phyloP scores from a whole-genome alignment of 2,888 invertebrate species.

The Sesamia inferens region DNA sequence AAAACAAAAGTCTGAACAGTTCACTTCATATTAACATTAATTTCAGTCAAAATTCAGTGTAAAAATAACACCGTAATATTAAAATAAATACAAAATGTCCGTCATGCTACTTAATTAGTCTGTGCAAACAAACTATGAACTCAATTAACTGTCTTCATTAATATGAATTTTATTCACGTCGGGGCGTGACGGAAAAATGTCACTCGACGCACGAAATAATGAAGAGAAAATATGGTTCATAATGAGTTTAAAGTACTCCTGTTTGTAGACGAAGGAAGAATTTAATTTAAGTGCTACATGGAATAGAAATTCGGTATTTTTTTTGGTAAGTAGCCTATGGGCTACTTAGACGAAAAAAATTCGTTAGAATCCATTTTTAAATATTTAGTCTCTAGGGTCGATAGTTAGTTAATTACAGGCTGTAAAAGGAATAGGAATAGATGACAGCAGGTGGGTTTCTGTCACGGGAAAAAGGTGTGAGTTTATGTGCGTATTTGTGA shows the following conservation, averaged over 20 bases:
- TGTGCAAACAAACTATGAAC: conserved; percentile 50
- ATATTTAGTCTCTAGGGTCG: too few relatives aligned
- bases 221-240: conserved; percentile 54
- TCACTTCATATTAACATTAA: conserved; percentile 11
- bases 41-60: conserved; percentile 15
- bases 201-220: conserved; percentile 38
- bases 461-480: not conserved
- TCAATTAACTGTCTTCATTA: conserved; percentile 55
- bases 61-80: conserved; percentile 25
- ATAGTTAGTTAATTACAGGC: too few relatives aligned
- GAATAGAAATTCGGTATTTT: not conserved
- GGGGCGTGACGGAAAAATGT: conserved; percentile 39
- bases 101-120: conserved; percentile 42
- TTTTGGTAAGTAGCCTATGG: too few relatives aligned
- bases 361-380: not conserved
- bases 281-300: conserved; percentile 19
- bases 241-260: conserved; percentile 49
- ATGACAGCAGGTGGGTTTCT: not conserved
- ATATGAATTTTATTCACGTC: conserved; percentile 54
- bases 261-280: conserved; percentile 2
- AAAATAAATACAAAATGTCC: conserved; percentile 36
- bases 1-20: not conserved
- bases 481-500: not conserved
- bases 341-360: too few relatives aligned
- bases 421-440: not conserved